Base-by-base conservation (phyloP, 2,797 vertebrate genomes). In the Loris lydekkerianus region DNA sequence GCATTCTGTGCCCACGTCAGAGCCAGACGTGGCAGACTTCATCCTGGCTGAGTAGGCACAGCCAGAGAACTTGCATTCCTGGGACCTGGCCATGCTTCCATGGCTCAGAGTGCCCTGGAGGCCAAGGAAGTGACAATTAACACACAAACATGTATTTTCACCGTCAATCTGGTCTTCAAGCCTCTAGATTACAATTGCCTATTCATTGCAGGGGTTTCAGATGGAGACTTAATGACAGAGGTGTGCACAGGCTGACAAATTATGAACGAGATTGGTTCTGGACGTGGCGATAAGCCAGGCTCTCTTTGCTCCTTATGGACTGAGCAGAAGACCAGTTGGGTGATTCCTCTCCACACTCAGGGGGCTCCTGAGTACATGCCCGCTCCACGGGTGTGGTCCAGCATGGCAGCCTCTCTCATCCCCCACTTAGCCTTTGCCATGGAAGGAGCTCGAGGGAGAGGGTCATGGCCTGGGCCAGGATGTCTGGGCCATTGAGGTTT, bases 1-100 rank as follows among this genome's bases (percentile, higher is more conserved):
- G 0, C 25, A 14, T 1, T 31, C 4, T 9, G 18, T 4, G 3
- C 31, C 3, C 0, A 14, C 1, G 0, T 15, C 75, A 3, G 27
- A 87, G 37, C 9, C 0, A 0, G 46, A 27, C 13, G 0, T 1
- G 43, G 46, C 40, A 20, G 10, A 14, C 53, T 3, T 40, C 21
- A 29, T 23, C 60, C 56, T 0, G 3, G 56, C 17, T 14, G 10
- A 27, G 29, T 0, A 15, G 85, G 70, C 3, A 0, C 10, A 0
- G 23, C 37, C 23, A 3, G 46, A 76, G 65, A 17, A 13, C 37
- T 61, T 53, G 17, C 17, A 0, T 17, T 8, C 5, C 25, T 2
- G 3, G 65, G 18, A 5, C 17, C 40, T 27, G 8, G n/a, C 81
- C 15, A 0, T 0, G 27, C 0, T 17, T 7, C 69, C n/a, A 0